Base-by-base conservation (phyloP, 2,797 vertebrate species). In the Nothura maculosa region DNA sequence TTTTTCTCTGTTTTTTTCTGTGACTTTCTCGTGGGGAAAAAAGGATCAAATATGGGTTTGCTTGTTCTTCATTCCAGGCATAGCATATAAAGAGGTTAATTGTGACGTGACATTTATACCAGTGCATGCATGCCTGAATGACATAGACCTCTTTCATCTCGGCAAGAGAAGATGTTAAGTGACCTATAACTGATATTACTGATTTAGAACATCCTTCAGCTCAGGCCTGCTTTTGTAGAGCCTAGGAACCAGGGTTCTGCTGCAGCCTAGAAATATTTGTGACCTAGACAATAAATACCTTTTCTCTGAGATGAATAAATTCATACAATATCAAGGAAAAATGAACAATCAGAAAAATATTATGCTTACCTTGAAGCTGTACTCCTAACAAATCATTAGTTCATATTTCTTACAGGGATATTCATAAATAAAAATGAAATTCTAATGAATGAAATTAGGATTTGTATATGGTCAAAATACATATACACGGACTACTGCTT, bases 51-150 rank as follows among this genome's bases (percentile, higher is more conserved):
- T 85, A 69, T 61, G 61, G 38, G 17, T 63, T 54, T 10, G 28
- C 90, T 92, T 91, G 32, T 61, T 94, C 64, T 92, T 90, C 86
- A 62, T 91, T 93, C 88, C 90, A 90, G 64, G 18, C 54, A 90
- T 30, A 87, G n/a, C 30, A 17, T 16, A 45, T 57, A 67, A 67
- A 88, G 42, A 92, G 57, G 68, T 80, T 90, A 68, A 72, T 68
- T 63, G 68, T 91, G 85, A 87, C 73, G 66, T 19, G 76, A 85
- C 66, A 72, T 36, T 75, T 63, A 58, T 55, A 30, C 58, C 89
- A 83, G 69, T 90, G 40, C 64, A 30, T 54, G 50, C 83, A 74
- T 61, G 75, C 54, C 61, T 88, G 20, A 62, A 62, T 93, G 91
- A 87, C 57, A 82, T 75, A 89, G 34, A 70, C 10, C 38, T 75